Base-by-base conservation (phyloP, 2,888 invertebrate species). In the Nemoura dubitans region DNA sequence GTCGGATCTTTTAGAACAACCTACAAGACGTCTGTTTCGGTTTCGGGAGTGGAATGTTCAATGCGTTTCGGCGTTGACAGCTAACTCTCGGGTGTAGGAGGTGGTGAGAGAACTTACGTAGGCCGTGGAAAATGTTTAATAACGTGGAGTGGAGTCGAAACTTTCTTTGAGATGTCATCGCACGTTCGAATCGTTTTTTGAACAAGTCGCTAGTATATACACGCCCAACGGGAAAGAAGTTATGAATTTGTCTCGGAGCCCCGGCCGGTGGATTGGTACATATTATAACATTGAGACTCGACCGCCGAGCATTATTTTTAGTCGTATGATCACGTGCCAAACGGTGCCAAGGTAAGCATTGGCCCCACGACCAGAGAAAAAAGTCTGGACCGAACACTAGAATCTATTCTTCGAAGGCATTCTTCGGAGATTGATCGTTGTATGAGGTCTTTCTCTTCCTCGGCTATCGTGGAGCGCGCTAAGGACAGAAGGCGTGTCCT, bases 291-390 rank as follows among this genome's bases (percentile, higher is more conserved):
- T 78, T 26, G 78, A 78, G 28, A 27, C 78, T 25, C 26, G 78
- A 59, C 2, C 59, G 21, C 14, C 59, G 21, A n/a, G n/a, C 59
- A 78, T 78, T 78, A 78, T 78, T 78, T 27, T 78, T 78, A 78
- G 78, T 78, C 28, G 5, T 78, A n/a, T 27, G 27, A 14, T 78
- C 28, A 78, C 78, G 78, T 78, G 78, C 78, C 78, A 78, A 78
- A 78, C 78, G 26, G 78, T 78, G 78, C 78, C 78, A 78, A 78
- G 78, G 78, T 78, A 78, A 28, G 16, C 59, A 59, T 59, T 14
- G 59, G 59, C 21, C 21, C 59, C 21, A 59, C 21, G 59, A 59
- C 59, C 6, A 10, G 59, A 59, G 59, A 59, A 59, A 59, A 59
- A 59, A 59, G 14, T 59, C 59, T 59, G 59, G 59, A 59, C 59